phyloP scores from a whole-genome alignment of 2,113 vertebrate genomes.

The Scomber scombrus region DNA sequence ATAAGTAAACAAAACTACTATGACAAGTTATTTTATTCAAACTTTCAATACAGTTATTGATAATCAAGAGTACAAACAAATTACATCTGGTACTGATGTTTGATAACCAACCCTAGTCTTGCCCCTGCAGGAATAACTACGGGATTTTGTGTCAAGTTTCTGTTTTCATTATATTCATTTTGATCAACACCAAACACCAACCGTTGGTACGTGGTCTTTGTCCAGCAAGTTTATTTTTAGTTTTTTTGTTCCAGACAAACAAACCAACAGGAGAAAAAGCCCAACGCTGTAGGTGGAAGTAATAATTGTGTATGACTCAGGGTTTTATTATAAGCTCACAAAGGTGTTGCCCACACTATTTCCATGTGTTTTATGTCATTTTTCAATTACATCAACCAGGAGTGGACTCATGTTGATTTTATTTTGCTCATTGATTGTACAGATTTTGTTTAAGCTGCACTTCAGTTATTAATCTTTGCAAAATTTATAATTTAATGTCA shows the following conservation, averaged over 20 bases:
- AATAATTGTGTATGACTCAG: conserved; percentile 55
- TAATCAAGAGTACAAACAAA: not conserved
- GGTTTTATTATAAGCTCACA: conserved; percentile 49
- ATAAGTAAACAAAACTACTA: not conserved
- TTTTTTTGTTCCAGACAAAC: conserved; percentile 21
- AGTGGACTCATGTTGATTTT: not conserved
- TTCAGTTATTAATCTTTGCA: conserved; percentile 9
- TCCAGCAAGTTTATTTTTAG: conserved; percentile 31
- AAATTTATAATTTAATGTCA: conserved; percentile 33
- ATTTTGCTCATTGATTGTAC: conserved; percentile 5
- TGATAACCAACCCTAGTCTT: not conserved
- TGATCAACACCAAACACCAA: not conserved
- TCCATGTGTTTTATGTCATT: conserved; percentile 17
- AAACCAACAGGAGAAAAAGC: conserved; percentile 48
- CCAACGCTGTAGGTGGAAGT: not conserved
- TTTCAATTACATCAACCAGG: conserved; percentile 7
- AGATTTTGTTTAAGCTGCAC: conserved; percentile 13
- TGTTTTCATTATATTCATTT: not conserved
- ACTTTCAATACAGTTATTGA: not conserved
- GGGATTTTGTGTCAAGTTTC: not conserved
- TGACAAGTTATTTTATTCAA: not conserved
- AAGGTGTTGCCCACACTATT: conserved; percentile 60
- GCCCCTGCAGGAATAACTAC: not conserved
- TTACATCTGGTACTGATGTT: not conserved
- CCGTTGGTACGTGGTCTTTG: not conserved